Base-by-base conservation (phyloP, 2,888 invertebrate species). In the Fragum sueziense region DNA sequence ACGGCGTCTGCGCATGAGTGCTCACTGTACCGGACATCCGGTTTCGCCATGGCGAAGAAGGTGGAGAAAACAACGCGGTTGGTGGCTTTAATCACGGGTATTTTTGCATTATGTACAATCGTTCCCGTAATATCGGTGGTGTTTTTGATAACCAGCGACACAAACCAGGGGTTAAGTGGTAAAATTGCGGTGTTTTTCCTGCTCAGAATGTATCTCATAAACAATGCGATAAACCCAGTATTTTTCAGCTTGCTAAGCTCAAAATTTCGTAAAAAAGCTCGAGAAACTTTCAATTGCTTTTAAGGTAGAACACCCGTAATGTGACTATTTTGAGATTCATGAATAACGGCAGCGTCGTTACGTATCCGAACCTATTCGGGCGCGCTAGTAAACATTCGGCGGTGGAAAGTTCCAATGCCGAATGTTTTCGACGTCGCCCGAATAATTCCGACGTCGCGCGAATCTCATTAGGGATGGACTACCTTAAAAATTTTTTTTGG, bases 101-200 rank as follows among this genome's bases (percentile, higher is more conserved):
- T 57, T 29, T 57, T 57, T 27, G 57, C 57, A 14, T 22, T 57
- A 29, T 57, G 27, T 57, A 57, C 57, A 57, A 57, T 57, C 57
- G 29, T 57, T 17, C 57, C 57, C 7, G 57, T 57, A 7, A 57
- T 57, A 27, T 57, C 57, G 27, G 57, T 57, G 7, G 57, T 57
- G 27, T 57, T 57, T 57, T 29, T 57, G 27, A 27, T 57, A 27
- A 27, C 7, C 25, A 57, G 57, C 25, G 22, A 57, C 11, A 27
- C 57, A 27, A 57, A 22, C 27, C 27, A 57, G 17, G 27, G 29
- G 14, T 11, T 25, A 1, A 29, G 27, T 14, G 57, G 57, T 11
- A 57, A 57, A 57, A 57, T 57, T 9, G 57, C 57, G 14, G 57
- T 57, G 27, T 57, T 57, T 27, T 57, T 57, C 27, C 57, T 57